These are phyloP conservation scores for Panthera tigris DNA, from an alignment of 2,113 vertebrate genomes.

Conservation along the genomic window DNA sequence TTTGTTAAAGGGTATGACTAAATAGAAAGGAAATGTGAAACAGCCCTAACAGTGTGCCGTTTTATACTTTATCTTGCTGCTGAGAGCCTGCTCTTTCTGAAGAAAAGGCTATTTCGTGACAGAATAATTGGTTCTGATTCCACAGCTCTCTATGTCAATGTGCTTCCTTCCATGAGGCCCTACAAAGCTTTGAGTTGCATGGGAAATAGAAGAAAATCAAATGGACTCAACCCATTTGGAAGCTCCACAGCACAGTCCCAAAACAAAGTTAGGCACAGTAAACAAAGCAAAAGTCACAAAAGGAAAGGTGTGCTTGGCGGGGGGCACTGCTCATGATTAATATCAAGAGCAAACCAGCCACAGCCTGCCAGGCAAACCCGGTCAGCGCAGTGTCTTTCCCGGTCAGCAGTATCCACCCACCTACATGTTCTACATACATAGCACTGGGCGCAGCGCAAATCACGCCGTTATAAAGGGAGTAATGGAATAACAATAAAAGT, in stretches of 20 bases:
- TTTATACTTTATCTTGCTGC: background rate
- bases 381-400: background rate
- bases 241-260: background rate
- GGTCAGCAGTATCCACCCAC: background rate
- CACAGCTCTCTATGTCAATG: background rate
- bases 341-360: background rate
- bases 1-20: background rate
- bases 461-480: background rate
- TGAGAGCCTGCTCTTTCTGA: background rate
- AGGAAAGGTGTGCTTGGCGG: background rate
- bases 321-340: background rate
- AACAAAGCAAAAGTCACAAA: background rate
- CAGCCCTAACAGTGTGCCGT: background rate
- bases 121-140: constrained; percentile 41
- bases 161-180: background rate
- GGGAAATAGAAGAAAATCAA: background rate
- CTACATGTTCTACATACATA: background rate
- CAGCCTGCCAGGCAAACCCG: background rate
- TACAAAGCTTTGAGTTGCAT: background rate
- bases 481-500: constrained; percentile 27
- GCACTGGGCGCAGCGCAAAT: background rate
- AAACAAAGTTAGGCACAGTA: background rate
- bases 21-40: background rate
- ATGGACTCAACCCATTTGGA: background rate
- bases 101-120: background rate